Base-by-base conservation (phyloP, 2,797 vertebrate species). In the Atherinosoma microstoma region DNA sequence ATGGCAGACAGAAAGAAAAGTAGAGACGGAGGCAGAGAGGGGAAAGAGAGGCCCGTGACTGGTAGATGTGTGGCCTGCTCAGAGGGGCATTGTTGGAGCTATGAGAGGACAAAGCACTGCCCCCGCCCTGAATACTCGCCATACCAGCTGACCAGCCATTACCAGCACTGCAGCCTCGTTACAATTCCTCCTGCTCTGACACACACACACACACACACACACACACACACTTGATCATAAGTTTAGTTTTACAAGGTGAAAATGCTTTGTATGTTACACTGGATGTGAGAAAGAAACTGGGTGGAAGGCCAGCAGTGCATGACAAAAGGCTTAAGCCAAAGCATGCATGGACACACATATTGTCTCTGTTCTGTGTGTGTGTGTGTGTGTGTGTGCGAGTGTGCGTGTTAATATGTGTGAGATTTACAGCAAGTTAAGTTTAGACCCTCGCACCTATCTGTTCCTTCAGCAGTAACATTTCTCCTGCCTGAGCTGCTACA, bases 111-210 rank as follows among this genome's bases (percentile, higher is more conserved):
- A 95, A 95, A 94, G 87, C 92, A 68, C 87, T 88, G 85, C 91
- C 94, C 93, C 94, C 92, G 80, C 92, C 89, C 90, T 85, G 90
- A 93, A 95, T 94, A 91, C 93, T 92, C 93, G 87, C 94, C 93
- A 94, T 95, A 94, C 94, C 94, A 94, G 94, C 94, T 95, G 94
- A 94, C 90, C 94, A 93, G 89, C 90, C 91, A 93, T 94, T 92
- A 94, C 92, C 88, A 88, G 91, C 87, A 84, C 87, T 85, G 85
- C 89, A 85, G 79, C 87, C 83, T 79, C 67, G 67, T 86, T 83
- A 93, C 91, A 89, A 87, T 87, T 75, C 85, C 86, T 87, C 64
- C 87, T 76, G 76, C 76, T 75, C 75, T 63, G 62, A 70, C 76
- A 80, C 79, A 67, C 77, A 58, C 71, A 58, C 30, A 22, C 38